A percentile compares a stretch with the other conserved stretches of the same genome.
Evolutionary conservation across 2,888 invertebrate genomes (phyloP).

Genomic region (Nudaria mundana): DNA sequence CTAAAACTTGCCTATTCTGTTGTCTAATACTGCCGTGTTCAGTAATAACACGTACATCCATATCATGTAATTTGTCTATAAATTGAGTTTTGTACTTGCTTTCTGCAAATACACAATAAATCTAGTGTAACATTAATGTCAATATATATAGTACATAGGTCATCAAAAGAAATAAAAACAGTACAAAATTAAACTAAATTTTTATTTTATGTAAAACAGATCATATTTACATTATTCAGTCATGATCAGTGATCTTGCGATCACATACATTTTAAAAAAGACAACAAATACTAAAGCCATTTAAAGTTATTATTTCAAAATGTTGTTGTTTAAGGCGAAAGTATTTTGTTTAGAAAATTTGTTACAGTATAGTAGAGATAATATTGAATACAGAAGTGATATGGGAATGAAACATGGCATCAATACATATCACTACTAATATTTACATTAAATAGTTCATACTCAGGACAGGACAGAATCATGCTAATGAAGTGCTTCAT

Average conservation of each 20-base stretch:
- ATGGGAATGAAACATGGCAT: slow-evolving; percentile 59
- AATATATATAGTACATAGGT: too few species aligned
- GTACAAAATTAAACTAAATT: slow-evolving; percentile 54
- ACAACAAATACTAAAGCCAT: slow-evolving; percentile 25
- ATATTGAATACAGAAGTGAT: slow-evolving; percentile 22
- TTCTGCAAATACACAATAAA: too few species aligned
- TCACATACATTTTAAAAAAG: slow-evolving; percentile 41
- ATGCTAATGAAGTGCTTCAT: too few species aligned
- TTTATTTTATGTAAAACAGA: slow-evolving; percentile 70
- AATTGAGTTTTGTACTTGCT: too few species aligned
- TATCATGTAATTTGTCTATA: too few species aligned
- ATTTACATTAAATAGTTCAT: slow-evolving; percentile 47
- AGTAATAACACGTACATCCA: too few species aligned
- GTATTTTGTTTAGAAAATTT: slow-evolving; percentile 18
- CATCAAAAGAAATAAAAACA: slow-evolving; percentile 33
- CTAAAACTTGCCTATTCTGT: too few species aligned
- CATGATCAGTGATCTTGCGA: slow-evolving; percentile 54
- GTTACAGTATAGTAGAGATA: slow-evolving; percentile 32
- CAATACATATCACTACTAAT: slow-evolving; percentile 57
- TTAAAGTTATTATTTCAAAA: slow-evolving; percentile 25
- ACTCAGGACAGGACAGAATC: not conserved
- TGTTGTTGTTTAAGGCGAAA: slow-evolving; percentile 15
- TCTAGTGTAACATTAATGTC: slow-evolving; percentile 1
- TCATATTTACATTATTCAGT: slow-evolving; percentile 78
- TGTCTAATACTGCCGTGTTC: too few species aligned